Conservation (phyloP, 2,888 invertebrate species). For the Apomyelois bistriatella region DNA sequence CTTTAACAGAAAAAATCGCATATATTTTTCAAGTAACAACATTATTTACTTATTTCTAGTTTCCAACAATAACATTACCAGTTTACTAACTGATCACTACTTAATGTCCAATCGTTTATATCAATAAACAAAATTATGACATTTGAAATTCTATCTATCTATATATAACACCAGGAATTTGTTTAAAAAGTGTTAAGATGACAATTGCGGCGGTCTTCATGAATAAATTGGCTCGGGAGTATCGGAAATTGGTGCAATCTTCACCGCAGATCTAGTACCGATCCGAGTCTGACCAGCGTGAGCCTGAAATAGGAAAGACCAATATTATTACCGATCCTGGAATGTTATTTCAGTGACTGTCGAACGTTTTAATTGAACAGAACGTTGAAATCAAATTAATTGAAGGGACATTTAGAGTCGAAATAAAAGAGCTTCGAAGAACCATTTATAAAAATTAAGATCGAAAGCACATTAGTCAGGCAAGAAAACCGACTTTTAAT, state of each 20-base stretch:
- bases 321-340: constrained; percentile 8
- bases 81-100: too few relatives aligned
- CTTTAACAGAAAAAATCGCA: too few relatives aligned
- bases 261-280: constrained; percentile 1
- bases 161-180: neutral
- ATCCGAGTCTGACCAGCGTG: neutral
- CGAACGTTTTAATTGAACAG: neutral
- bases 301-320: constrained; percentile 7
- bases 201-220: constrained; percentile 1
- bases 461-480: too few relatives aligned
- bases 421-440: neutral
- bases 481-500: too few relatives aligned
- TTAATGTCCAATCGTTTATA: too few relatives aligned
- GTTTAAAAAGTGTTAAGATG: neutral
- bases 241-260: constrained; percentile 1
- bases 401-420: neutral
- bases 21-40: too few relatives aligned
- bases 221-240: neutral
- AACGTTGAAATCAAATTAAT: neutral
- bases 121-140: too few relatives aligned
- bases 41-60: too few relatives aligned
- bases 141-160: neutral
- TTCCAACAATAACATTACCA: too few relatives aligned
- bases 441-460: neutral
- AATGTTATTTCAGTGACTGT: neutral